Base-by-base conservation (phyloP, 2,113 vertebrate species). In the Antechinus stuartii region DNA sequence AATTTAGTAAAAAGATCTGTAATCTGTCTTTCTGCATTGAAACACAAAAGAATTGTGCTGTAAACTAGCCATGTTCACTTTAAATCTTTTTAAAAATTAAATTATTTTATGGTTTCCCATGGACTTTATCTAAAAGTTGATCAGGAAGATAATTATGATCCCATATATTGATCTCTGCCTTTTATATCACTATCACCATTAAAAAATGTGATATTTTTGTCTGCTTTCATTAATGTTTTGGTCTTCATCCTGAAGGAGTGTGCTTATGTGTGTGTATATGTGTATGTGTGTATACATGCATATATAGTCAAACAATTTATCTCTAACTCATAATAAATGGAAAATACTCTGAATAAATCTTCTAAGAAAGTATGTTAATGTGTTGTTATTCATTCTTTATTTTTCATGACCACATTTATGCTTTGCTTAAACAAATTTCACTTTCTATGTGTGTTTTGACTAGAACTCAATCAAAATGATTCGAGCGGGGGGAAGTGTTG, bases 391-490 rank as follows among this genome's bases (percentile, higher is more conserved):
- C 26, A 90, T 24, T 5, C 27, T 91, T 91, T 93, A 47, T 16
- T 92, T 94, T 96, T 92, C 54, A 97, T 76, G 92, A 93, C 24
- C 16, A 57, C 90, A 95, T 96, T 92, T 92, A 94, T 96, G 68
- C 68, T 84, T 84, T 42, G 16, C 7, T 84, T n/a, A 84, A 84
- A 84, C n/a, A 16, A 42, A 42, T 84, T 90, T 52, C 46, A 26
- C 3, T 95, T 94, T 91, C n/a, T 2, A 3, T 90, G n/a, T 89
- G 1, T 47, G 14, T 52, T 96, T 95, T 96, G 94, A 35, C 54
- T 50, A 90, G 76, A 97, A 96, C 68, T 94, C 93, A 46, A 90
- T 97, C 95, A 94, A 97, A 96, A 92, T 94, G 94, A 98, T 95
- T 94, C 93, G 96, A 94, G 93, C n/a, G 35, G 0, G 47, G 95